Conservation (phyloP, 2,888 invertebrate species). For the Drosophila neoperkinsi region DNA sequence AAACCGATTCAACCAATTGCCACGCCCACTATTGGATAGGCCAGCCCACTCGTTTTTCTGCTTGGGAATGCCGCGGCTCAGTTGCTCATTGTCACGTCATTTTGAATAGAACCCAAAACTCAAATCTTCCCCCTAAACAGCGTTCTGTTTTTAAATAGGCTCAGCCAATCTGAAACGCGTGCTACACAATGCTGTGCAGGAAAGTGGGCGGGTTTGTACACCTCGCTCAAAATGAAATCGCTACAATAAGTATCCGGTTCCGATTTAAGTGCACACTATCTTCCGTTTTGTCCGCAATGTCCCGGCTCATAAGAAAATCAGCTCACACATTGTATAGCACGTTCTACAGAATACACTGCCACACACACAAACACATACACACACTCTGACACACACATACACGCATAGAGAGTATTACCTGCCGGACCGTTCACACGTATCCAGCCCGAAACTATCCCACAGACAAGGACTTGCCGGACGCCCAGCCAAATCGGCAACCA, state of each 20-base stretch:
- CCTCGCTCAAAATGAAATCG: conserved; percentile 8
- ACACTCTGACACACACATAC: conserved; percentile 17
- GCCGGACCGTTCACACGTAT: conserved; percentile 53
- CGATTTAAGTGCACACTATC: conserved; percentile 22
- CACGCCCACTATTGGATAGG: conserved; percentile 14
- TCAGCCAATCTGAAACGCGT: conserved; percentile 32
- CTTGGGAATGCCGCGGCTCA: conserved; percentile 71
- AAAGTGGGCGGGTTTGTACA: not conserved
- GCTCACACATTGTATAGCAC: conserved; percentile 45
- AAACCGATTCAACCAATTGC: conserved; percentile 34
- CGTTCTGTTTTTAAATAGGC: conserved; percentile 15
- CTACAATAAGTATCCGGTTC: conserved; percentile 31
- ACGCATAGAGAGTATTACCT: conserved; percentile 48
- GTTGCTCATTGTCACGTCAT: conserved; percentile 20
- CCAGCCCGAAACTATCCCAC: conserved; percentile 49
- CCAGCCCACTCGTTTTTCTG: conserved; percentile 59
- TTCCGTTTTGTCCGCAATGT: conserved; percentile 39
- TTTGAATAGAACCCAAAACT: conserved; percentile 21
- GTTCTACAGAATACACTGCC: conserved; percentile 23
- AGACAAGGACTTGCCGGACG: conserved; percentile 57
- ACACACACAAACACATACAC: conserved; percentile 8
- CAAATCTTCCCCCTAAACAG: not conserved
- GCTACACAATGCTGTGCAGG: conserved; percentile 38
- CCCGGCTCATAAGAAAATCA: conserved; percentile 18
- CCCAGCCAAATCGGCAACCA: conserved; percentile 39